These are phyloP conservation scores for Aix galericulata DNA, from an alignment of 2,113 vertebrate genomes.

Conservation along the genomic window DNA sequence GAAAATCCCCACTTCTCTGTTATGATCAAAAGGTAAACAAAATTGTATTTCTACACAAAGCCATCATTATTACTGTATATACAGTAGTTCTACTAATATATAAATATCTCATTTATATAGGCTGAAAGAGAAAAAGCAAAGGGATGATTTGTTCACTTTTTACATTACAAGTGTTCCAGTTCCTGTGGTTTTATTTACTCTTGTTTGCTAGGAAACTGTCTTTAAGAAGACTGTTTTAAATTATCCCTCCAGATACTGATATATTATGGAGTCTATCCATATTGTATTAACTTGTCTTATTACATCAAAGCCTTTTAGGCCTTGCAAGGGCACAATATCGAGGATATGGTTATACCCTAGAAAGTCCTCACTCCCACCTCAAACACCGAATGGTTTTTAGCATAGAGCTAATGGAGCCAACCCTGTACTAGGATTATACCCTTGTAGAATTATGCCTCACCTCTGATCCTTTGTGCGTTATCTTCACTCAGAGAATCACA, in stretches of 20 bases:
- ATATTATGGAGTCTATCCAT: not conserved
- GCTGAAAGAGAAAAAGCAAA: not conserved
- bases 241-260: not conserved
- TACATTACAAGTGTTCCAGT: not conserved
- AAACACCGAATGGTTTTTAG: not conserved
- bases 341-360: not conserved
- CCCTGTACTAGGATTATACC: too few relatives aligned
- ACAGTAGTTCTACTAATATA: not conserved
- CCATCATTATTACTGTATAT: not conserved
- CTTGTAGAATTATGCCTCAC: not conserved
- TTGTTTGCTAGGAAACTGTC: not conserved
- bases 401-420: not conserved
- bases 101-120: not conserved
- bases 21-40: slow-evolving; percentile 31
- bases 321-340: not conserved
- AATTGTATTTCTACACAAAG: not conserved
- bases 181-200: not conserved
- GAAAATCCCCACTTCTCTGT: not conserved
- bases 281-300: not conserved
- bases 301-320: too few relatives aligned
- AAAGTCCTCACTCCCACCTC: not conserved
- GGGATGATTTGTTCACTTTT: not conserved
- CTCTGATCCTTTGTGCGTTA: not conserved
- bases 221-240: not conserved
- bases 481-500: not conserved